Evolutionary conservation across 2,113 vertebrate species (phyloP).

Genomic region (Boleophthalmus pectinirostris): DNA sequence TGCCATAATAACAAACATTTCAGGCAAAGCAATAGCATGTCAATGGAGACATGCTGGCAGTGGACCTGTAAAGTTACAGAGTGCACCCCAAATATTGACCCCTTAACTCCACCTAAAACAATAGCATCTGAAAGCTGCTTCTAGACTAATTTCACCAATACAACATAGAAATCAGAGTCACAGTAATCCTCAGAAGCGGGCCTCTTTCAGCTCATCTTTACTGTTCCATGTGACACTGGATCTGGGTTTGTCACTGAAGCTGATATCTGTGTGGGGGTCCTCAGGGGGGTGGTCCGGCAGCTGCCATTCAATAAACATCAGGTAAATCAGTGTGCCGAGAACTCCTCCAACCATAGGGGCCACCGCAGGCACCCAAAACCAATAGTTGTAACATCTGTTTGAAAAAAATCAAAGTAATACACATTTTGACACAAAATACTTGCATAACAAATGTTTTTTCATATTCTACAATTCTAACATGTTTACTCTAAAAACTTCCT

Average conservation of each 20-base stretch:
- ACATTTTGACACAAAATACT: not conserved
- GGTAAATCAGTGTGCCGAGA: conserved; percentile 63
- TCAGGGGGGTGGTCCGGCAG: conserved; percentile 65
- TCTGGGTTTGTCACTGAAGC: conserved; percentile 20
- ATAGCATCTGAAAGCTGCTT: not conserved
- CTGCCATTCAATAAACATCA: conserved; percentile 77
- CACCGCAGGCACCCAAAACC: conserved; percentile 79
- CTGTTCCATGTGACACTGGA: not conserved
- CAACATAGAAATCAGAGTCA: not conserved
- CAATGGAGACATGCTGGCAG: too few species aligned
- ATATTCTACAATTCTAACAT: not conserved
- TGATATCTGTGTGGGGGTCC: not conserved
- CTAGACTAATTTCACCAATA: not conserved
- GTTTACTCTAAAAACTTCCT: not conserved
- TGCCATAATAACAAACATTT: too few species aligned
- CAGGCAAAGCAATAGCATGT: too few species aligned
- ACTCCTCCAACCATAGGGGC: conserved; percentile 70
- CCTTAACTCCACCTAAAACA: not conserved
- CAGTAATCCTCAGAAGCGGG: conserved; percentile 40
- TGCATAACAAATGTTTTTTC: not conserved
- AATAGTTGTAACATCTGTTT: conserved; percentile 75
- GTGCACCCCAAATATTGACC: not conserved
- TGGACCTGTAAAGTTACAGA: not conserved
- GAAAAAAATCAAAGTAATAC: not conserved
- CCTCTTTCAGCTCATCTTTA: conserved; percentile 41